Evolutionary conservation across 2,797 vertebrate genomes (phyloP).

Genomic region (Melanitta fusca): DNA sequence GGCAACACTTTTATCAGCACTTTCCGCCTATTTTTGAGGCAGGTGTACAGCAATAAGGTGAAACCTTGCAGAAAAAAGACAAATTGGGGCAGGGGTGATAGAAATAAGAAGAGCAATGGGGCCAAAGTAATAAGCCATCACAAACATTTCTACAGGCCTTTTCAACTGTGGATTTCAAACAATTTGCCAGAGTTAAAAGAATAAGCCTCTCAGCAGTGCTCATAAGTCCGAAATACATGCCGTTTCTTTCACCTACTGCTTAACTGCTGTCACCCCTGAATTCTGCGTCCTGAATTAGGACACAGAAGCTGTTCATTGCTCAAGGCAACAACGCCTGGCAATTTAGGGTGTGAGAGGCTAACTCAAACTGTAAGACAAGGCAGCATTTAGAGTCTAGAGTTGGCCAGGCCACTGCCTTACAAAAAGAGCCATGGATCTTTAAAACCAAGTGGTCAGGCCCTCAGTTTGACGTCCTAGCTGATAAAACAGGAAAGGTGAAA

Average conservation of each 20-base stretch:
- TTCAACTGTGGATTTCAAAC: neutral
- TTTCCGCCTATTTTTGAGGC: neutral
- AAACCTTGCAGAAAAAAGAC: conserved; percentile 17
- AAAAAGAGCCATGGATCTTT: conserved; percentile 71
- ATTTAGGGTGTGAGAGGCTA: conserved; percentile 47
- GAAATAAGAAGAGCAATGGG: conserved; percentile 4
- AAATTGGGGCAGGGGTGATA: neutral
- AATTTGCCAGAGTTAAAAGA: neutral
- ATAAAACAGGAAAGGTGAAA: conserved; percentile 75
- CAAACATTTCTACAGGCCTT: conserved; percentile 3
- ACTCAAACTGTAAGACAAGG: conserved; percentile 54
- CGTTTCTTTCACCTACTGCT: conserved; percentile 21
- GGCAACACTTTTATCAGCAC: neutral
- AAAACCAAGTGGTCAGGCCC: conserved; percentile 68
- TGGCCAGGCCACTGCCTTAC: conserved; percentile 60
- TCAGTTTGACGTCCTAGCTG: conserved; percentile 70
- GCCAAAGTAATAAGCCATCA: neutral
- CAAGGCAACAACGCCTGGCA: neutral
- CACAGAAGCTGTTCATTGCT: conserved; percentile 45
- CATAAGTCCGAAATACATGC: fast-evolving
- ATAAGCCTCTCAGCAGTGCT: conserved; percentile 2
- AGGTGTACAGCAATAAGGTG: neutral
- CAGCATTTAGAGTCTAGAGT: conserved; percentile 56
- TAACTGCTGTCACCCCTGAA: conserved; percentile 28
- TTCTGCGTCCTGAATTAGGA: neutral